Evolutionary conservation across 2,888 invertebrate species (phyloP), one percentile per base, ranked within the genome.

Genomic region (Lottia scabra): DNA sequence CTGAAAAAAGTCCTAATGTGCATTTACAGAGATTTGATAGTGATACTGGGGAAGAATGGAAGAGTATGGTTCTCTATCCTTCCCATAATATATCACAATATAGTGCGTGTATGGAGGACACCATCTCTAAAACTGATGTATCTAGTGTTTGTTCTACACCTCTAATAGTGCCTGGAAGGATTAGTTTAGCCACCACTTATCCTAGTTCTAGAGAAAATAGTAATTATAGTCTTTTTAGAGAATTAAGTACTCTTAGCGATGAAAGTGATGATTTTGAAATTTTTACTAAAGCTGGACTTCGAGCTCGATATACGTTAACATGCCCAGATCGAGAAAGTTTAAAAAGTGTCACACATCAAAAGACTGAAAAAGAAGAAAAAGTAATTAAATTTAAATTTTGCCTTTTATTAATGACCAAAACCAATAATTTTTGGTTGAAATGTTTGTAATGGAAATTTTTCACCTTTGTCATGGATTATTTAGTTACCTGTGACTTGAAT

Each of bases 31-130:
- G 56, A 56, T 56, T 56, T 23, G 56, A 56, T 56, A 56, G 56
- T 56, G 56, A 56, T 23, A 56, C 56, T 56, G 56, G 56, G 56
- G 56, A 56, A 56, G 56, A 56, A 13, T 56, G 56, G 56, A 56
- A 56, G 23, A 56, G 56, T 56, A 19, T 56, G 19, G 13, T 56
- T 2, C 19, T 23, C 56, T 56, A 12, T 10, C 23, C 56, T 3
- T 19, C 56, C 56, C 56, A 19, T 23, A 23, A 19, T 10, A 12
- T 19, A 19, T 56, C 56, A 23, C 56, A 56, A 19, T 56, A 19
- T 23, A 56, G 23, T 19, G 19, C 56, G 12, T 56, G 56, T 56
- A 56, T 56, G 56, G 56, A 56, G 15, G 56, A 13, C 0, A 23
- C 2, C 8, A 56, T 56, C 2, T 56, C 56, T 12, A 56, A 56